Base-by-base conservation (phyloP, 1,140 invertebrate genomes). In the Pseudomyrmex concolor region DNA sequence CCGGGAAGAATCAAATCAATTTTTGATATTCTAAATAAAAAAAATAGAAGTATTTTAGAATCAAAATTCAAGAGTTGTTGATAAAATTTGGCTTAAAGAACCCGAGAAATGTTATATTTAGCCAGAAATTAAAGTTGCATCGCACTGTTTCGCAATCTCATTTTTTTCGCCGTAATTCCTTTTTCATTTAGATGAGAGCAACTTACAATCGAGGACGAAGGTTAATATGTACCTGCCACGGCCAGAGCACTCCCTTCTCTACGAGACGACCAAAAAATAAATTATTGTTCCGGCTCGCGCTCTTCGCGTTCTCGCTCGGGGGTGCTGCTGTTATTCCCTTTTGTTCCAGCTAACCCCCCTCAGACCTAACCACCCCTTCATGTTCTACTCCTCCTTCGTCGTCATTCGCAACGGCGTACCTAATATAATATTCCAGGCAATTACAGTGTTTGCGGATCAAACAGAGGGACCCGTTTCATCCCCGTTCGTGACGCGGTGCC, bases 391-490 rank as follows among this genome's bases (percentile, higher is more conserved):
- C 74, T 81, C 82, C 66, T 64, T 54, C 78, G 81, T 70, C 84
- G 72, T 86, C 87, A 91, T 91, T 86, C 90, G 89, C 87, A 87
- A 87, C 91, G 88, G 88, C 91, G 90, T 92, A 92, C 87, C 92
- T 93, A 93, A 94, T 94, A 93, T 92, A 94, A 94, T 94, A 94
- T 94, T 93, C 92, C 90, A 93, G 92, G 92, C 93, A 94, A 94
- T 94, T 94, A 94, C 92, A 93, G 92, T 93, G 93, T 94, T 94
- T 94, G 93, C 93, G 92, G 92, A 94, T 94, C 93, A 94, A 94
- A 94, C 93, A 93, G 93, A 93, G 93, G 92, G 92, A 92, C 91
- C 86, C 88, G 91, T 92, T 93, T 91, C 86, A 87, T 90, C 89
- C 88, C 85, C 84, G 34, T 63, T 50, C 77, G 71, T 81, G 57